These are phyloP conservation scores for Phyto melanocephala DNA, from an alignment of 2,888 invertebrate genomes.

Conservation along the genomic window DNA sequence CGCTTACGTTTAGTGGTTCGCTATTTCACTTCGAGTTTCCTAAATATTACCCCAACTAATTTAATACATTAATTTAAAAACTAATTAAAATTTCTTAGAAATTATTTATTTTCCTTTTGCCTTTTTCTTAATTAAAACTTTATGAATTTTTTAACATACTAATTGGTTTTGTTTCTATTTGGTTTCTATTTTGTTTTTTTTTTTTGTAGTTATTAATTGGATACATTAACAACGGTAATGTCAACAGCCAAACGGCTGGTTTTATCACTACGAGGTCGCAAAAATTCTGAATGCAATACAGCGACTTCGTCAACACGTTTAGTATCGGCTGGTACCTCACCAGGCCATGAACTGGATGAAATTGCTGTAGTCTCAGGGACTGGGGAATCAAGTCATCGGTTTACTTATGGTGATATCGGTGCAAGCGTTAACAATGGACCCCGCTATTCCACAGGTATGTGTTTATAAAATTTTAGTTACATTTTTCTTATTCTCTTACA, in stretches of 20 bases:
- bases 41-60: too few relatives aligned
- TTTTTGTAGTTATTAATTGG: conserved; percentile 70
- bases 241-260: conserved; percentile 83
- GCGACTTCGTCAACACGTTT: conserved; percentile 80
- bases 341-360: conserved; percentile 83
- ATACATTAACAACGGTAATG: conserved; percentile 78
- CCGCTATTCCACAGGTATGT: conserved; percentile 77
- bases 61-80: too few relatives aligned
- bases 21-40: too few relatives aligned
- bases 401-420: conserved; percentile 75
- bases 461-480: background rate
- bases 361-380: conserved; percentile 85
- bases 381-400: conserved; percentile 79
- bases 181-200: conserved; percentile 75
- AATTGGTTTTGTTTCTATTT: too few relatives aligned
- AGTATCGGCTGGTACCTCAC: conserved; percentile 79
- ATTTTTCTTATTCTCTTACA: background rate
- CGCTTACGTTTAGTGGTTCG: too few relatives aligned
- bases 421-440: conserved; percentile 72
- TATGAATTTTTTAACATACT: background rate
- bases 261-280: conserved; percentile 82
- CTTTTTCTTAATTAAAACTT: background rate
- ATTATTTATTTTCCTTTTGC: too few relatives aligned
- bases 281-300: conserved; percentile 81
- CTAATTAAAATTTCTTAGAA: too few relatives aligned